Conservation (phyloP, 2,797 vertebrate species). For the Morus bassanus region DNA sequence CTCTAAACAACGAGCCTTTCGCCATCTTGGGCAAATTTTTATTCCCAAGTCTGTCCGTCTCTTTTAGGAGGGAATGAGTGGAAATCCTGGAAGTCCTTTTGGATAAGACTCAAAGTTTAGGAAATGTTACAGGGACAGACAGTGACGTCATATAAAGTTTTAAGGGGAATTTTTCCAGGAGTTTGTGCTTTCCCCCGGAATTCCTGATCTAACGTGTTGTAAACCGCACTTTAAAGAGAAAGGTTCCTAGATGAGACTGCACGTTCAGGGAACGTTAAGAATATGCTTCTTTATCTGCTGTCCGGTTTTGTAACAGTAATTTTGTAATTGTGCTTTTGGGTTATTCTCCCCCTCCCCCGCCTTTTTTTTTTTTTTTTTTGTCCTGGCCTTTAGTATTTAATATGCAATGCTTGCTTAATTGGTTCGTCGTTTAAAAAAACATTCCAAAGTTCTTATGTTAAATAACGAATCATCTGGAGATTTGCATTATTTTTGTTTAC, state of each 20-base stretch:
- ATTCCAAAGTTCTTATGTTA: background rate
- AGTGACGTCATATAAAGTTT: constrained; percentile 87
- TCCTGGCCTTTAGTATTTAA: background rate
- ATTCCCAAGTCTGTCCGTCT: constrained; percentile 72
- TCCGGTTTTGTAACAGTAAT: constrained; percentile 28
- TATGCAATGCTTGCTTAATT: background rate
- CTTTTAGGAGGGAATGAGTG: background rate
- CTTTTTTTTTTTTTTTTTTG: too few relatives aligned
- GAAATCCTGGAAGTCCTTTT: background rate
- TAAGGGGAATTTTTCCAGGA: constrained; percentile 42
- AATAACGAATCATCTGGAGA: background rate
- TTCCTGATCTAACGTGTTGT: background rate
- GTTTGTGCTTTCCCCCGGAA: background rate
- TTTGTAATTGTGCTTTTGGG: background rate
- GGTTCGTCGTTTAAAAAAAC: background rate
- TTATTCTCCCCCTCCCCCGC: rapidly evolving
- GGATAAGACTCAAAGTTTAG: constrained; percentile 79
- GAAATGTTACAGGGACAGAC: constrained; percentile 68
- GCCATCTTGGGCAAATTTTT: constrained; percentile 97
- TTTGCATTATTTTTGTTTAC: background rate
- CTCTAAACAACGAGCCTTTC: constrained; percentile 99
- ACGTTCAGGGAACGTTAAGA: background rate
- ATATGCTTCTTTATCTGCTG: background rate
- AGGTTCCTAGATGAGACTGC: background rate
- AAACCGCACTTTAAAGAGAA: background rate